Percentiles rank a stretch among this genome's conserved stretches.
phyloP scores from a whole-genome alignment of 2,888 invertebrate species.

The Catocala nupta region DNA sequence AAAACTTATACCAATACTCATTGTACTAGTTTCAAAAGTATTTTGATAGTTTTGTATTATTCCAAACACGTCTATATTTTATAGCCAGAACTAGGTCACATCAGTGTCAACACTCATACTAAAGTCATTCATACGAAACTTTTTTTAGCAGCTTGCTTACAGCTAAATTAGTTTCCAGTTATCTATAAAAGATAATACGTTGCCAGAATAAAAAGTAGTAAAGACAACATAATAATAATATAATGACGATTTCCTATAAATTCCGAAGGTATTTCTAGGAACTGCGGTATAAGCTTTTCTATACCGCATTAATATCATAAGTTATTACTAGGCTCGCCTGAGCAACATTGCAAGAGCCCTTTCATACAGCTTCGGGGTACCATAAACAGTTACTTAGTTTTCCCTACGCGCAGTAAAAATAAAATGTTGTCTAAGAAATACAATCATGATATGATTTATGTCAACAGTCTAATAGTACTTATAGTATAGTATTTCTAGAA shows the following conservation, averaged over 20 bases:
- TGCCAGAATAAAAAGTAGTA: neutral
- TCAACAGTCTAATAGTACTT: slow-evolving; percentile 11
- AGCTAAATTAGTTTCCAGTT: no score
- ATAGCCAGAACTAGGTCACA: no score
- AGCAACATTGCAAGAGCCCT: slow-evolving; percentile 49
- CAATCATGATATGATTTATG: slow-evolving; percentile 30
- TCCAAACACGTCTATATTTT: no score
- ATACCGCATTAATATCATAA: slow-evolving; percentile 16
- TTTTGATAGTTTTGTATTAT: no score
- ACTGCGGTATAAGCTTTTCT: neutral
- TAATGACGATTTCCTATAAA: neutral
- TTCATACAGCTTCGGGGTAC: slow-evolving; percentile 42
- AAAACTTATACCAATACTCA: no score
- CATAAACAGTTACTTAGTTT: slow-evolving; percentile 45
- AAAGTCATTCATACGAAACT: no score
- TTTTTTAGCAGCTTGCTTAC: no score
- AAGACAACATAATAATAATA: neutral
- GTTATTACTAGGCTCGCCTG: slow-evolving; percentile 26
- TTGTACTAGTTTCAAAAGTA: no score
- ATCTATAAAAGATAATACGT: no score
- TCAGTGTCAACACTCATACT: no score
- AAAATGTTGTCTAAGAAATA: slow-evolving; percentile 24
- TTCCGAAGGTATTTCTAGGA: neutral
- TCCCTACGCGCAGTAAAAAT: slow-evolving; percentile 22
- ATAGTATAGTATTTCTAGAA: slow-evolving; percentile 17